Percentiles rank a stretch among this genome's conserved stretches.
Conservation (phyloP, 2,797 vertebrate genomes). For the Erithacus rubecula region DNA sequence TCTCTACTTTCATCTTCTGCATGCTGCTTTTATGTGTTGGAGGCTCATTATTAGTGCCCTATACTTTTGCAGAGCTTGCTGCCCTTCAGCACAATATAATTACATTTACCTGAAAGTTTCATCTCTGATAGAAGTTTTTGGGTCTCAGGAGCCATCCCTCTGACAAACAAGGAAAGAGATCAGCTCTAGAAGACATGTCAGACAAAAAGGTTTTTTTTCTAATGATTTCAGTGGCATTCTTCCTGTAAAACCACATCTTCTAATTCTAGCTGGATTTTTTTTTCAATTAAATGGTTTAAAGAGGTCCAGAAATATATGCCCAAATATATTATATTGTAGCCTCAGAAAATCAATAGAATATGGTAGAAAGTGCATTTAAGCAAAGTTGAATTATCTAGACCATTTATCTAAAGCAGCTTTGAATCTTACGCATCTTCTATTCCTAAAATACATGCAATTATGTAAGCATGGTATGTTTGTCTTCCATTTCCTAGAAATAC, state of each 20-base stretch:
- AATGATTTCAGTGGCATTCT: neutral
- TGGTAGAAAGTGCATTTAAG: neutral
- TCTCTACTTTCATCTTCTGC: neutral
- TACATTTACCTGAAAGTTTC: neutral
- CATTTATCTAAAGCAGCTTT: neutral
- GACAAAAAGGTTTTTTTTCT: neutral
- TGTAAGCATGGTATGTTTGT: neutral
- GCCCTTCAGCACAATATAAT: neutral
- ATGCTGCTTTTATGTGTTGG: neutral
- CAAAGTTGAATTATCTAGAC: neutral
- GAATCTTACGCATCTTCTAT: neutral
- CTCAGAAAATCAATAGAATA: neutral
- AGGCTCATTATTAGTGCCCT: neutral
- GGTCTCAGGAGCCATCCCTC: neutral
- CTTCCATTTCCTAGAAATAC: neutral
- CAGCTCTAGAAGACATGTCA: neutral
- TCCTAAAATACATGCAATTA: neutral
- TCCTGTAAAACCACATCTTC: neutral
- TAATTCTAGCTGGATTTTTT: neutral
- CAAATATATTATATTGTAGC: neutral
- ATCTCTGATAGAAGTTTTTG: neutral
- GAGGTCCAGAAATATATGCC: neutral
- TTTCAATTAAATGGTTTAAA: neutral
- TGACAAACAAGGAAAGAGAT: neutral
- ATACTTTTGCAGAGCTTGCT: neutral